Conservation (phyloP, 2,113 vertebrate species). For the Platysternon megacephalum region DNA sequence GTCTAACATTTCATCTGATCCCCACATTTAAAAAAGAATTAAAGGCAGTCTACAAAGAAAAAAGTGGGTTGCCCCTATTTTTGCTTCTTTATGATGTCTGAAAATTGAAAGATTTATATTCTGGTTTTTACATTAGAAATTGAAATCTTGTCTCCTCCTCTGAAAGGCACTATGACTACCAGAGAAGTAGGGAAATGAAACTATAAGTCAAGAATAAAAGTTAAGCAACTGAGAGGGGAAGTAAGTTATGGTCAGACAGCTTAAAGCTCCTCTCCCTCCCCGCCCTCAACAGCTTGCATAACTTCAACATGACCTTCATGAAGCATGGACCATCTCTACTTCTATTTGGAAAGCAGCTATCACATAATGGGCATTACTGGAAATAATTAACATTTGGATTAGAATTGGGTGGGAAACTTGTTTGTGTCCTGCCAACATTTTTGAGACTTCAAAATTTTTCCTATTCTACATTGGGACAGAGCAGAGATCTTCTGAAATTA, state of each 20-base stretch:
- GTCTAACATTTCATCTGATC: background rate
- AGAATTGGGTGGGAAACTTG: background rate
- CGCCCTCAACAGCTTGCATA: background rate
- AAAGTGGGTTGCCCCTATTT: background rate
- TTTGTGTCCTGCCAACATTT: background rate
- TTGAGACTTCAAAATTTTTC: background rate
- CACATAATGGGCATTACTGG: accelerated
- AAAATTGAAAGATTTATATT: background rate
- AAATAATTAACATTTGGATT: background rate
- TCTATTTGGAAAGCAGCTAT: background rate
- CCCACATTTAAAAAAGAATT: background rate
- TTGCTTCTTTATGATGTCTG: background rate
- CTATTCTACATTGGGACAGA: background rate
- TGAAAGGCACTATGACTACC: background rate
- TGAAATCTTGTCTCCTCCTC: background rate
- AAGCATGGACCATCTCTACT: background rate
- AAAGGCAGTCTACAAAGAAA: background rate
- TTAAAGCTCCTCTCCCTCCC: background rate
- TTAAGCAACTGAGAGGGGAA: background rate
- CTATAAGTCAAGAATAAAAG: background rate
- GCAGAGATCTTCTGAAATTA: background rate
- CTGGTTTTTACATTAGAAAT: background rate
- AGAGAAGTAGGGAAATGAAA: background rate
- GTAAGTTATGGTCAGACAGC: background rate
- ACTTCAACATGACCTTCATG: background rate